phyloP scores from a whole-genome alignment of 1,140 invertebrate genomes.

The Antheraea mylitta region DNA sequence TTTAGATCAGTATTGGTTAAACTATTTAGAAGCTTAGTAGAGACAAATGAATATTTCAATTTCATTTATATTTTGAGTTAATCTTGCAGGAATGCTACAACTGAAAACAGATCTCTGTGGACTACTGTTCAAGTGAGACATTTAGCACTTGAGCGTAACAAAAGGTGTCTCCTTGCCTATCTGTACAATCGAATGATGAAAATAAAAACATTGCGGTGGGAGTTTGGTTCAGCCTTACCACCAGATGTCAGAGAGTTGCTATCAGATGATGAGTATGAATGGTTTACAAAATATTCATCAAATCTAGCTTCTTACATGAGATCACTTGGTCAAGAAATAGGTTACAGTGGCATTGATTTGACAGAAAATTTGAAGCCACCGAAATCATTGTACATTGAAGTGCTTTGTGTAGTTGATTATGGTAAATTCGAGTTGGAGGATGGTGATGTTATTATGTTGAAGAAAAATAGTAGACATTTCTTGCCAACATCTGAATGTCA shows the following conservation, averaged over 20 bases:
- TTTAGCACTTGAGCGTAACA: conserved; percentile 91
- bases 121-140: conserved; percentile 90
- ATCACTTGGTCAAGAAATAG: conserved; percentile 87
- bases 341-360: conserved; percentile 89
- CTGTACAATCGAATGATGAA: conserved; percentile 90
- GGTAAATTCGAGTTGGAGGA: conserved; percentile 96
- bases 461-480: conserved; percentile 96
- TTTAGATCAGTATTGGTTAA: too few species aligned
- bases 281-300: conserved; percentile 94
- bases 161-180: conserved; percentile 94
- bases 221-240: conserved; percentile 94
- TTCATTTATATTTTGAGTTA: conserved; percentile 4
- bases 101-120: conserved; percentile 74
- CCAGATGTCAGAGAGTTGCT: conserved; percentile 90
- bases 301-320: conserved; percentile 94
- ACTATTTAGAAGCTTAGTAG: too few species aligned
- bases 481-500: conserved; percentile 94
- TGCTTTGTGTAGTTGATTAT: conserved; percentile 93
- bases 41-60: background rate
- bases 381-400: conserved; percentile 95
- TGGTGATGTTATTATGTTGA: conserved; percentile 92
- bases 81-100: conserved; percentile 61
- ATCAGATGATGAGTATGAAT: conserved; percentile 89
- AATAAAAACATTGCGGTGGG: conserved; percentile 93
- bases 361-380: conserved; percentile 94